phyloP scores from a whole-genome alignment of 2,113 vertebrate species.

The Mugil cephalus region DNA sequence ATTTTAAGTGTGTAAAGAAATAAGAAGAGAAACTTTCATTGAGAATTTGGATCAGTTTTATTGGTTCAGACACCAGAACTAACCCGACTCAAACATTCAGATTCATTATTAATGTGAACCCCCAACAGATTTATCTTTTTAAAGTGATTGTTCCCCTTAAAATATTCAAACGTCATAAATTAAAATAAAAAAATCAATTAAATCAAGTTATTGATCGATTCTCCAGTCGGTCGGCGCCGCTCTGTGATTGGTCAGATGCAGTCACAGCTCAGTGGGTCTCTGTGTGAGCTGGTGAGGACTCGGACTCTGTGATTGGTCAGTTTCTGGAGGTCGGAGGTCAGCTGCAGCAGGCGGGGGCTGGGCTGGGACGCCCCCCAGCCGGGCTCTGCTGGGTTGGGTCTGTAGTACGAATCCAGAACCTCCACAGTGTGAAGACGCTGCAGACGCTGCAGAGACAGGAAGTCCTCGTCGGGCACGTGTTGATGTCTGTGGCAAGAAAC shows the following conservation, averaged over 20 bases:
- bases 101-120: no score
- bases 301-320: slow-evolving; percentile 54
- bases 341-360: slow-evolving; percentile 39
- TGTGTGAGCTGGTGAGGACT: slow-evolving; percentile 42
- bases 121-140: no score
- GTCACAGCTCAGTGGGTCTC: slow-evolving; percentile 42
- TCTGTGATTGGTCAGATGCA: slow-evolving; percentile 58
- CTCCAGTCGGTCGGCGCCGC: no score
- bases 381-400: slow-evolving; percentile 12
- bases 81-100: no score
- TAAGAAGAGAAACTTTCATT: no score
- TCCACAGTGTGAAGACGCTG: slow-evolving; percentile 37
- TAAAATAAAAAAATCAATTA: no score
- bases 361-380: slow-evolving; percentile 30
- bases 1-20: no score
- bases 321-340: slow-evolving; percentile 46
- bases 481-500: slow-evolving; percentile 47
- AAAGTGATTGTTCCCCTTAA: no score
- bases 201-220: no score
- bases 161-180: no score
- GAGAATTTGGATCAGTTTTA: no score
- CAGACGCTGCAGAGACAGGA: slow-evolving; percentile 50
- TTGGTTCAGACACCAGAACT: no score
- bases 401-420: slow-evolving; percentile 60
- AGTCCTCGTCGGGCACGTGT: slow-evolving; percentile 44